phyloP scores from a whole-genome alignment of 2,888 invertebrate genomes.

The Scaptomyza tumidula region DNA sequence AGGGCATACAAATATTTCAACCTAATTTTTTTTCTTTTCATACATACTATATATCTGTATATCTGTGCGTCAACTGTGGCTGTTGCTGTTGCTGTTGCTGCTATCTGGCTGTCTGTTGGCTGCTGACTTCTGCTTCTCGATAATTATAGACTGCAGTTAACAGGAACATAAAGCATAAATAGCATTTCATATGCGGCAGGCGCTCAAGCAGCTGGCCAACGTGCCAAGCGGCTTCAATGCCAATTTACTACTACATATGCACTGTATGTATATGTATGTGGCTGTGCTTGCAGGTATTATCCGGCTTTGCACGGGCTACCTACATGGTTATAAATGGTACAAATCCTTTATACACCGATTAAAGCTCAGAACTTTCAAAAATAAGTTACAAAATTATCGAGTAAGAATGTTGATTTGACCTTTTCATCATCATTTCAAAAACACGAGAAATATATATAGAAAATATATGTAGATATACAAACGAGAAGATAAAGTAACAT shows the following conservation, averaged over 20 bases:
- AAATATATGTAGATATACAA: too few relatives aligned
- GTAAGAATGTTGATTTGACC: too few relatives aligned
- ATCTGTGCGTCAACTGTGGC: not conserved
- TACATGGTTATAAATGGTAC: not conserved
- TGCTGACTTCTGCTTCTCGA: constrained; percentile 42
- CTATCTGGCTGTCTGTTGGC: not conserved
- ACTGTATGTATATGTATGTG: not conserved
- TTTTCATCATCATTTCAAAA: too few relatives aligned
- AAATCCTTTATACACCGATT: not conserved
- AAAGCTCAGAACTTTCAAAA: too few relatives aligned
- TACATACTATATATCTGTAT: not conserved
- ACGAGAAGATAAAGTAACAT: not conserved
- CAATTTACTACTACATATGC: constrained; percentile 30
- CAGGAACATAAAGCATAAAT: constrained; percentile 64
- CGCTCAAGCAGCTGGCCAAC: constrained; percentile 46
- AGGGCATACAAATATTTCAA: constrained; percentile 50
- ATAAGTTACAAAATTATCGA: too few relatives aligned
- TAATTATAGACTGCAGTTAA: constrained; percentile 65
- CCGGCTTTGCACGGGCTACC: constrained; percentile 7
- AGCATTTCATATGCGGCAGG: constrained; percentile 57
- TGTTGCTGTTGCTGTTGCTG: not conserved
- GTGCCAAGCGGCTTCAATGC: constrained; percentile 28
- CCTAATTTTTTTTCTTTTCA: constrained; percentile 4
- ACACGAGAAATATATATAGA: too few relatives aligned
- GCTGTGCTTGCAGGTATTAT: constrained; percentile 1